Evolutionary conservation across 2,113 vertebrate species (phyloP).

Genomic region (Periophthalmus modestus): DNA sequence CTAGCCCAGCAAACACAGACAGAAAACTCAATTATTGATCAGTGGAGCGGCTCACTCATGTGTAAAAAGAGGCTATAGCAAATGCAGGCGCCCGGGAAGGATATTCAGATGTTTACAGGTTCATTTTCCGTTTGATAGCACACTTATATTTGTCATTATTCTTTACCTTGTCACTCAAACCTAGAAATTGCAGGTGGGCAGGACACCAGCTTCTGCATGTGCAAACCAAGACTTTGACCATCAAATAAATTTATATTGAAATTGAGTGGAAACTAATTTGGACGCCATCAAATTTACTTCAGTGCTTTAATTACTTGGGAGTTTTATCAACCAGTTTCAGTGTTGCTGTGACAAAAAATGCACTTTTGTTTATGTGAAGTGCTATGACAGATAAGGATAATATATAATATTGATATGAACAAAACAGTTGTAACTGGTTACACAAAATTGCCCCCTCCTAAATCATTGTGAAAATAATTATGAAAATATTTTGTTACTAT

Average conservation of each 20-base stretch:
- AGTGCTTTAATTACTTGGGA: neutral
- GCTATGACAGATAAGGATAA: neutral
- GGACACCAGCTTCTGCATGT: neutral
- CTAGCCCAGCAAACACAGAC: slow-evolving; percentile 48
- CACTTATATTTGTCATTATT: slow-evolving; percentile 9
- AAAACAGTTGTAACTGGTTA: neutral
- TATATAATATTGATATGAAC: neutral
- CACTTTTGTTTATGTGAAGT: neutral
- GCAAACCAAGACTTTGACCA: neutral
- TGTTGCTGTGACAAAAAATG: neutral
- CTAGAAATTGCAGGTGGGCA: slow-evolving; percentile 11
- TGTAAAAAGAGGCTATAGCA: slow-evolving; percentile 44
- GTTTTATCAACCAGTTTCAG: neutral
- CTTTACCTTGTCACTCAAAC: slow-evolving; percentile 14
- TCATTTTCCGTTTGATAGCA: slow-evolving; percentile 29
- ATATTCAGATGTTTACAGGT: slow-evolving; percentile 39
- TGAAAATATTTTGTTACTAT: too few species aligned
- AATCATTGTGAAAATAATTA: too few species aligned
- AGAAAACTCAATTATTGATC: slow-evolving; percentile 72
- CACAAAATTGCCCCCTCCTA: neutral
- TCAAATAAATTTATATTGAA: neutral
- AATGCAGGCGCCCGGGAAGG: slow-evolving; percentile 18
- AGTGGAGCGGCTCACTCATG: slow-evolving; percentile 52
- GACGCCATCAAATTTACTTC: neutral
- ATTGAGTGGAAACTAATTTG: slow-evolving; percentile 2